These are phyloP conservation scores for Protonemura montana DNA, from an alignment of 2,888 invertebrate genomes.

Conservation along the genomic window DNA sequence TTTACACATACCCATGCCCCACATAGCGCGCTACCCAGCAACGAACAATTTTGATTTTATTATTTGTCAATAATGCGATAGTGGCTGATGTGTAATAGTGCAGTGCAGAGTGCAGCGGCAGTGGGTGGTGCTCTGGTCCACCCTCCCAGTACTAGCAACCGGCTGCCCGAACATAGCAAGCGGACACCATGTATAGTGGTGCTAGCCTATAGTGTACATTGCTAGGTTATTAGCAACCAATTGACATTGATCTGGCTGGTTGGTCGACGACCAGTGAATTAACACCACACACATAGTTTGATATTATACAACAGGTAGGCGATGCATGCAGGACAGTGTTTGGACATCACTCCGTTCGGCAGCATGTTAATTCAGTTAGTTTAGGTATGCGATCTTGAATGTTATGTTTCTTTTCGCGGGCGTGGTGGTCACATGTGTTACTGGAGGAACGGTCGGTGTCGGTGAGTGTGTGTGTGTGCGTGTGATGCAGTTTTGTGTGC, in stretches of 20 bases:
- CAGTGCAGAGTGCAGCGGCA: background rate
- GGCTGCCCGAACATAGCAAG: background rate
- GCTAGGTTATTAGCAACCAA: slow-evolving; percentile 50
- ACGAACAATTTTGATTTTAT: slow-evolving; percentile 32
- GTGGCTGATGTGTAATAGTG: slow-evolving; percentile 22
- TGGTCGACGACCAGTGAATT: slow-evolving; percentile 13
- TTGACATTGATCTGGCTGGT: slow-evolving; percentile 50
- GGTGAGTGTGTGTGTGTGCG: too few relatives aligned
- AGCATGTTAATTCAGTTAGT: slow-evolving; percentile 14
- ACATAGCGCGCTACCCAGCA: background rate
- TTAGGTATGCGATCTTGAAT: background rate
- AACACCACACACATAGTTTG: slow-evolving; percentile 19
- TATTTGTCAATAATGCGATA: slow-evolving; percentile 38
- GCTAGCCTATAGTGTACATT: slow-evolving; percentile 37
- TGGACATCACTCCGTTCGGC: background rate
- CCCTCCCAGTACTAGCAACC: slow-evolving; percentile 7
- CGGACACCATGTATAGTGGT: background rate
- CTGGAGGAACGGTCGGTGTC: too few relatives aligned
- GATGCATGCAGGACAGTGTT: background rate
- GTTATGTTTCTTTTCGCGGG: slow-evolving; percentile 15
- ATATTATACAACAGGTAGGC: slow-evolving; percentile 26
- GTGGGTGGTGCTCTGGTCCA: slow-evolving; percentile 34
- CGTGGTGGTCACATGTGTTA: slow-evolving; percentile 16
- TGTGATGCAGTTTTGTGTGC: slow-evolving; percentile 25
- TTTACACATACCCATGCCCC: background rate